A percentile compares a stretch with the other conserved stretches of the same genome.
Evolutionary conservation across 2,888 invertebrate species (phyloP).

Genomic region (Ligdia adustata): DNA sequence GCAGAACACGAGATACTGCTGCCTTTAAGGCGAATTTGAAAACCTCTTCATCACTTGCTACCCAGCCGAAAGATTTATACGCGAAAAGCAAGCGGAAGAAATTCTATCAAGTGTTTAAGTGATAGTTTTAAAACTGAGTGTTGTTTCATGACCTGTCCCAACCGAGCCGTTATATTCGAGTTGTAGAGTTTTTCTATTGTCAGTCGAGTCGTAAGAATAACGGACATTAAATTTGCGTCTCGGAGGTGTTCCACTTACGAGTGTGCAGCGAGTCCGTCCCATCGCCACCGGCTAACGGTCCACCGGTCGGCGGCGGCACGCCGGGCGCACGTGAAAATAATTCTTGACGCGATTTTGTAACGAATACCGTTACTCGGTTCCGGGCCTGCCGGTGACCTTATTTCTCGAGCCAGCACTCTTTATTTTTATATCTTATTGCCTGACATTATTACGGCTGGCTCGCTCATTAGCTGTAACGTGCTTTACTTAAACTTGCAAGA

Average conservation of each 20-base stretch:
- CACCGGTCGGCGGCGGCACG: constrained; percentile 57
- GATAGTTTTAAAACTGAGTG: constrained; percentile 24
- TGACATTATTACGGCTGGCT: constrained; percentile 54
- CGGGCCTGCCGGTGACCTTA: constrained; percentile 80
- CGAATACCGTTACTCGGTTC: constrained; percentile 80
- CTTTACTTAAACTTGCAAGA: constrained; percentile 41
- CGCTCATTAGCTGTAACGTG: constrained; percentile 45
- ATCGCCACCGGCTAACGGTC: constrained; percentile 42
- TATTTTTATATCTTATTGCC: constrained; percentile 76
- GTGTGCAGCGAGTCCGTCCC: constrained; percentile 57
- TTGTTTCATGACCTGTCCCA: constrained; percentile 23
- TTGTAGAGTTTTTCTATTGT: constrained; percentile 22
- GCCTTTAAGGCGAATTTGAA: too few relatives aligned
- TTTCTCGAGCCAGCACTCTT: constrained; percentile 73
- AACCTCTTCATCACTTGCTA: too few relatives aligned
- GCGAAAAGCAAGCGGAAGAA: constrained; percentile 55
- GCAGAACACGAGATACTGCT: constrained; percentile 53
- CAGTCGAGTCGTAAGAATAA: constrained; percentile 27
- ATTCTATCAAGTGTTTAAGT: constrained; percentile 53
- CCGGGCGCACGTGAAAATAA: constrained; percentile 81
- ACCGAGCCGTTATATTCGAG: constrained; percentile 4
- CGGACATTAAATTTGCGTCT: constrained; percentile 40
- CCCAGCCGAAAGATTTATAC: too few relatives aligned
- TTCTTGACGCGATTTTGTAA: constrained; percentile 83
- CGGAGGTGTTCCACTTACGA: constrained; percentile 63